Percentiles rank a stretch among this genome's conserved stretches.
Conservation (phyloP, 2,888 invertebrate species). For the Masnerella sp. region DNA sequence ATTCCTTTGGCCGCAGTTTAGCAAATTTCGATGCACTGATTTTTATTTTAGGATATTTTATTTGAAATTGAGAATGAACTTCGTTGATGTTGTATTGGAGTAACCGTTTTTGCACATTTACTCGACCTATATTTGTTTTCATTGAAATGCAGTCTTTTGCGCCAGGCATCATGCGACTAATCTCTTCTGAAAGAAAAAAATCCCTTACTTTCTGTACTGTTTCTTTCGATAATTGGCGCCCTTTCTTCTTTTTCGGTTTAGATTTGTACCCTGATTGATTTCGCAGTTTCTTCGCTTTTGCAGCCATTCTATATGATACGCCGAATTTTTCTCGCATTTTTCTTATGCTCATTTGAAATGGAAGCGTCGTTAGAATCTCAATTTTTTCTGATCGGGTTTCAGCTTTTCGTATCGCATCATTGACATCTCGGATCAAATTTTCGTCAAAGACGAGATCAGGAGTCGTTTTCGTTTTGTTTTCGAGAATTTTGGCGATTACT, state of each 20-base stretch:
- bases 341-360: background rate
- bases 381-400: slow-evolving; percentile 3
- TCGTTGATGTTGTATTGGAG: slow-evolving; percentile 1
- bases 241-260: background rate
- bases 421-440: slow-evolving; percentile 3
- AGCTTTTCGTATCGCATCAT: background rate
- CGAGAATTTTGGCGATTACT: background rate
- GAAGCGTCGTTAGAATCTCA: slow-evolving; percentile 10
- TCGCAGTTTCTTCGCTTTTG: background rate
- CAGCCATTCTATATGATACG: slow-evolving; percentile 11
- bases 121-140: background rate
- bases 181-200: slow-evolving; percentile 9
- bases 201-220: background rate
- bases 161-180: slow-evolving; percentile 12
- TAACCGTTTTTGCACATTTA: slow-evolving; percentile 11
- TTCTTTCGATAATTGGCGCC: background rate
- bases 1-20: slow-evolving; percentile 22
- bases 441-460: background rate
- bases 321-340: background rate
- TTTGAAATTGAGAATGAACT: slow-evolving; percentile 3
- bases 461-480: background rate
- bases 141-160: slow-evolving; percentile 1
- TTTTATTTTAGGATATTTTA: slow-evolving; percentile 14
- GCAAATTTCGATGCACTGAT: slow-evolving; percentile 19
- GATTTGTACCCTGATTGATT: background rate